Percentiles rank a stretch among this genome's conserved stretches.
Conservation (phyloP, 2,113 vertebrate genomes). For the Apodemus speciosus region DNA sequence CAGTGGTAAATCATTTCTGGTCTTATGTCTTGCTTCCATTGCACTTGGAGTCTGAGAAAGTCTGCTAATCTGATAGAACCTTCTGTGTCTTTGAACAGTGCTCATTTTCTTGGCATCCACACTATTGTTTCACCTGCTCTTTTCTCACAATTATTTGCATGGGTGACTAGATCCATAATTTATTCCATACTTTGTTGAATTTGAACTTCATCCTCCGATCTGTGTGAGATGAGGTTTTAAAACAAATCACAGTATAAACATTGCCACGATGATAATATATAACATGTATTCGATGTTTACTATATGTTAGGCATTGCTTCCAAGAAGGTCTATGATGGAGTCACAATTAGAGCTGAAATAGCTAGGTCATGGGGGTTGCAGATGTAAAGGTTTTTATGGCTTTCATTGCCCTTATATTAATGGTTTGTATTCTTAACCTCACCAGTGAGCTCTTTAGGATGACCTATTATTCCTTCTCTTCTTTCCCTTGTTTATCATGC, state of each 20-base stretch:
- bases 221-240: conserved; percentile 13
- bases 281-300: not conserved
- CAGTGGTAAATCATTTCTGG: conserved; percentile 57
- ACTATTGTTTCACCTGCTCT: not conserved
- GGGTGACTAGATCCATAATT: not conserved
- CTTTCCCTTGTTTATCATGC: not conserved
- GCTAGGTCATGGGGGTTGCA: not conserved
- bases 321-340: not conserved
- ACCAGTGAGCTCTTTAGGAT: not conserved
- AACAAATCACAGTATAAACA: not conserved
- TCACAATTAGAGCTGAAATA: not conserved
- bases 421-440: not conserved
- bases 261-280: not conserved
- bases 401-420: not conserved
- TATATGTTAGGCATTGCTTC: not conserved
- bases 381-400: not conserved
- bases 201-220: not conserved
- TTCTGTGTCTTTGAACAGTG: conserved; percentile 37
- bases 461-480: not conserved
- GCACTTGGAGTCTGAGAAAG: conserved; percentile 1
- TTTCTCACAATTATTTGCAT: not conserved
- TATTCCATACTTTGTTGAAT: not conserved
- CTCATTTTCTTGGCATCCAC: not conserved
- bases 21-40: not conserved
- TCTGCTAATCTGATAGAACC: conserved; percentile 9